Percentiles rank a stretch among this genome's conserved stretches.
These are phyloP conservation scores for Ceriagrion tenellum DNA, from an alignment of 2,888 invertebrate genomes.

Conservation along the genomic window DNA sequence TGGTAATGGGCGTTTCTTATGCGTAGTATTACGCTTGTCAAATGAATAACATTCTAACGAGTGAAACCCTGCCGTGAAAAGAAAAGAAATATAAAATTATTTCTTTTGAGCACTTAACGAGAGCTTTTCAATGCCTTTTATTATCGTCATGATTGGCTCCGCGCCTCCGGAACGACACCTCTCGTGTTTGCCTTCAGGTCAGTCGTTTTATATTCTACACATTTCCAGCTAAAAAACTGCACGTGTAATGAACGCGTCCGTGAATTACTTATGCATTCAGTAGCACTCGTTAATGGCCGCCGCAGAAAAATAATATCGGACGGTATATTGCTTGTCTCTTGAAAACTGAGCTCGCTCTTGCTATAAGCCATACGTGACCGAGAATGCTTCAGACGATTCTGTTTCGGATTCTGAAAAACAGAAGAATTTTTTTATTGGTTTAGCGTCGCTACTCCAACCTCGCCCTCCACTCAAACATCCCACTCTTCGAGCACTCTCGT, in stretches of 20 bases:
- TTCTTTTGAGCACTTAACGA: too few species aligned
- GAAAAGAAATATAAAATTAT: too few species aligned
- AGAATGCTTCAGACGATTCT: neutral
- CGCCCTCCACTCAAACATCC: neutral
- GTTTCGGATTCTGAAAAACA: neutral
- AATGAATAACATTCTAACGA: too few species aligned
- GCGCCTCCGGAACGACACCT: too few species aligned
- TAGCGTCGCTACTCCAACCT: neutral
- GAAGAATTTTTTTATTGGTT: neutral
- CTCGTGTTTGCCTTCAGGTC: too few species aligned
- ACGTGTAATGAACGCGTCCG: neutral
- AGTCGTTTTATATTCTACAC: neutral
- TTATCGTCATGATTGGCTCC: too few species aligned
- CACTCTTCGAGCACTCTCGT: neutral
- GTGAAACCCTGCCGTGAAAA: too few species aligned
- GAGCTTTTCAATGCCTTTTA: too few species aligned
- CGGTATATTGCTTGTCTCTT: neutral
- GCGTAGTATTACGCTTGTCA: too few species aligned
- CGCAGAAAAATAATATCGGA: neutral
- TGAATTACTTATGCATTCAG: slow-evolving; percentile 8
- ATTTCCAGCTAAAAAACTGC: neutral
- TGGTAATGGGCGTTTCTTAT: too few species aligned
- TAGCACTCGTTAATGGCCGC: neutral
- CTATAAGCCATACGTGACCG: neutral
- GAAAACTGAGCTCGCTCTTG: neutral